Percentiles rank a stretch among this genome's conserved stretches.
phyloP scores from a whole-genome alignment of 2,113 vertebrate genomes.

The Lophotis ruficrista region DNA sequence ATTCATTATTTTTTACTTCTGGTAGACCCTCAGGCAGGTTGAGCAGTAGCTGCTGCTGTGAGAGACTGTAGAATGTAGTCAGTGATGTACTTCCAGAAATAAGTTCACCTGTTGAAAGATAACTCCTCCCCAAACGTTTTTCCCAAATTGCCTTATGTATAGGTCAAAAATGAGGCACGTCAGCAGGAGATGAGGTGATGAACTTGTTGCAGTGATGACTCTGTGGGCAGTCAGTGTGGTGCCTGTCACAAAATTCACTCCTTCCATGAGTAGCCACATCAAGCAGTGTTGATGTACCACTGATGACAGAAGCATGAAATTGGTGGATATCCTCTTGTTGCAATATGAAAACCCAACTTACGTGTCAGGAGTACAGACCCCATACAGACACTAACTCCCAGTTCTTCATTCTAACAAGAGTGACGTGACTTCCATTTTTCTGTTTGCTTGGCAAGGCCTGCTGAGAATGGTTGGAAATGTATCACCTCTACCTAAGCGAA shows the following conservation, averaged over 20 bases:
- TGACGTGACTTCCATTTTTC: not conserved
- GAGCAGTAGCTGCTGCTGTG: not conserved
- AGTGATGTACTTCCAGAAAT: not conserved
- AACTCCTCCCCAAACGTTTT: not conserved
- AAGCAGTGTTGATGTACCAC: not conserved
- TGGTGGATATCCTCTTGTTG: not conserved
- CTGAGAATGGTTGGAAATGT: not conserved
- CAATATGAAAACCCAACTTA: not conserved
- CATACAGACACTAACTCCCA: not conserved
- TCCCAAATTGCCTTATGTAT: not conserved
- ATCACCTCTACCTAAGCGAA: not conserved
- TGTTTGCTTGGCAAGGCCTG: not conserved
- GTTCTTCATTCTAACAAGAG: not conserved
- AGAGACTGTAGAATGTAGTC: not conserved
- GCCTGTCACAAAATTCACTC: not conserved
- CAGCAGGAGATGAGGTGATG: not conserved
- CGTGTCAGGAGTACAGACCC: not conserved
- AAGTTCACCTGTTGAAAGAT: not conserved
- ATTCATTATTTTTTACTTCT: not conserved
- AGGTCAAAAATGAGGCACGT: not conserved
- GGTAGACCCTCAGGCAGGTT: not conserved
- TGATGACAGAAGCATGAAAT: not conserved
- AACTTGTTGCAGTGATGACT: not conserved
- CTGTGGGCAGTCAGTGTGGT: not conserved
- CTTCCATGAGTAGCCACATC: not conserved